Conservation (phyloP, 2,113 vertebrate species). For the Phycodurus eques region DNA sequence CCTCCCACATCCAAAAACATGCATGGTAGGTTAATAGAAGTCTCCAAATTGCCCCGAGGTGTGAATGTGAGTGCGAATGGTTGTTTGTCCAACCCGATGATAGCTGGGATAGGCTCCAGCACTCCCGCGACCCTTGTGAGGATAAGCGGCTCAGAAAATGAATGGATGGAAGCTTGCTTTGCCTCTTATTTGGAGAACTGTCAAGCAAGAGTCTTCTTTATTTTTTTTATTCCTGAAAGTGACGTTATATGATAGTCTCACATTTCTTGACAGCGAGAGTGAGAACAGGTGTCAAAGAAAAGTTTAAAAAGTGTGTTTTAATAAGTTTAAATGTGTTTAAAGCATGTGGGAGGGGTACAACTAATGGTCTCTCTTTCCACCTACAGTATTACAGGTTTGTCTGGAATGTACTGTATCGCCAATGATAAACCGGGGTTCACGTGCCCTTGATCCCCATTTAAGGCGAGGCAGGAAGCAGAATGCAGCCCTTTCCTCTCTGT, state of each 20-base stretch:
- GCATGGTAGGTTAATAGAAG: no score
- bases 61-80: no score
- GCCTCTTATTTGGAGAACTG: no score
- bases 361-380: neutral
- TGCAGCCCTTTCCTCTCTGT: neutral
- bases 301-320: neutral
- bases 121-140: no score
- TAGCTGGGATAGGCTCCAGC: no score
- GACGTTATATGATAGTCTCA: neutral
- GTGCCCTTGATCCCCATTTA: neutral
- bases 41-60: no score
- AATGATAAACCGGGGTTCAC: neutral
- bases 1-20: no score
- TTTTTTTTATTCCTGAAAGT: neutral
- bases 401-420: neutral
- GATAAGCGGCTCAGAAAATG: no score
- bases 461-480: neutral
- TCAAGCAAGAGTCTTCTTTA: neutral
- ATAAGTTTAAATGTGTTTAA: neutral
- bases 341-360: neutral
- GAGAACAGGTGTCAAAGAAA: neutral
- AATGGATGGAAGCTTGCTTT: no score
- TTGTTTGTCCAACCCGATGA: no score
- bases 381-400: neutral
- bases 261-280: neutral